Conservation (phyloP, 2,797 vertebrate species). For the Gorsachius magnificus region DNA sequence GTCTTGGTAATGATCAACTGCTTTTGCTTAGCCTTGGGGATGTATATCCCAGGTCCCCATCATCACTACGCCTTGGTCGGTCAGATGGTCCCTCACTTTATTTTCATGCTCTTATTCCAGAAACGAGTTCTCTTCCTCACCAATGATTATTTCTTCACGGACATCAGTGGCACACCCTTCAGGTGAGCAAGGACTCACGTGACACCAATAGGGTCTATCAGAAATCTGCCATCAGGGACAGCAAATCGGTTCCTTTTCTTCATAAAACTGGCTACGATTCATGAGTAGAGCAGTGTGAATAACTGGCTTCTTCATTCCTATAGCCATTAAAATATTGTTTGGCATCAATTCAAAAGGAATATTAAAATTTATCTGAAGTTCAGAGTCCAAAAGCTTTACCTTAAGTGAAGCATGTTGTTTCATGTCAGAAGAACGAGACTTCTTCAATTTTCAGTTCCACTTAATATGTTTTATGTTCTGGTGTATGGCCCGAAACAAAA, state of each 20-base stretch:
- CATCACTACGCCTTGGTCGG: neutral
- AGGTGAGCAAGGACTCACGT: constrained; percentile 76
- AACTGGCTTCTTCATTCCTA: neutral
- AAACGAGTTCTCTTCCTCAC: constrained; percentile 90
- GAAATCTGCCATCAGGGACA: neutral
- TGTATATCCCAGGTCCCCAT: fast-evolving
- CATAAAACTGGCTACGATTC: neutral
- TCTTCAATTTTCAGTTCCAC: neutral
- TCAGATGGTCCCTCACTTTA: neutral
- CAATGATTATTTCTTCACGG: constrained; percentile 95
- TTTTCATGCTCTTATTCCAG: constrained; percentile 70
- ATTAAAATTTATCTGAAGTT: neutral
- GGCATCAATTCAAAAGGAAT: neutral
- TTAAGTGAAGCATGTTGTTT: neutral
- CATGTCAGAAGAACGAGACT: neutral
- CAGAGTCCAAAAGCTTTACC: neutral
- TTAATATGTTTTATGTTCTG: neutral
- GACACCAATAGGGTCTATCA: neutral
- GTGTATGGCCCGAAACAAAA: neutral
- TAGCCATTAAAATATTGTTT: neutral
- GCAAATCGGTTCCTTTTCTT: neutral
- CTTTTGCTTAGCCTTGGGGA: neutral
- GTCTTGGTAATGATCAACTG: neutral
- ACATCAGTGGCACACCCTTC: constrained; percentile 93
- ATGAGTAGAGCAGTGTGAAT: neutral